Conservation (phyloP, 1,140 invertebrate species). For the Latrodectus geometricus region DNA sequence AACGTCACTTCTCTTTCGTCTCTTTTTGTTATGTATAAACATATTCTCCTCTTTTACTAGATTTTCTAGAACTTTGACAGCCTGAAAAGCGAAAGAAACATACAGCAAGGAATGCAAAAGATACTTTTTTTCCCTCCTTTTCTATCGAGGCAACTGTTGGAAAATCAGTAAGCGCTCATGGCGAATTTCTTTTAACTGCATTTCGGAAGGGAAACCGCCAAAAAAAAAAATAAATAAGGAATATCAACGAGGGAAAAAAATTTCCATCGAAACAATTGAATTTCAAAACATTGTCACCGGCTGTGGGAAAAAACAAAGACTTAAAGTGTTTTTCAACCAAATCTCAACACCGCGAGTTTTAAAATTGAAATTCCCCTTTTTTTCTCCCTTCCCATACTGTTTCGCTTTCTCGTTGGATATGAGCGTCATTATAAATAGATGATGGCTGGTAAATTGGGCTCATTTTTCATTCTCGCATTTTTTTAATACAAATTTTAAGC, state of each 20-base stretch:
- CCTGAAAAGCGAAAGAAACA: neutral
- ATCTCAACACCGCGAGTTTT: slow-evolving; percentile 14
- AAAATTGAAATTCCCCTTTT: slow-evolving; percentile 9
- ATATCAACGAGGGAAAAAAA: slow-evolving; percentile 21
- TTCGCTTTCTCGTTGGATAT: neutral
- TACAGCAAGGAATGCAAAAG: slow-evolving; percentile 14
- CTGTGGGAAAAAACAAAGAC: neutral
- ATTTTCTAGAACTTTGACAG: neutral
- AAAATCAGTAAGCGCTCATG: neutral
- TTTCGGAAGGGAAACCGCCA: neutral
- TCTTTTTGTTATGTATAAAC: neutral
- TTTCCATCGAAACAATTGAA: slow-evolving; percentile 21
- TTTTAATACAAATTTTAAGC: slow-evolving; percentile 12
- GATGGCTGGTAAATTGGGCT: slow-evolving; percentile 13
- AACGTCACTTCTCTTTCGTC: neutral
- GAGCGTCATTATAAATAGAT: slow-evolving; percentile 33
- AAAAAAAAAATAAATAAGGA: neutral
- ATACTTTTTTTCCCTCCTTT: neutral
- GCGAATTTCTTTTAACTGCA: neutral
- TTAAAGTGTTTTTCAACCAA: slow-evolving; percentile 34
- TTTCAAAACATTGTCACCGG: slow-evolving; percentile 55
- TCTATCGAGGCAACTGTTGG: neutral
- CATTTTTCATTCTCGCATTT: slow-evolving; percentile 13
- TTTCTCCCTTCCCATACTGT: slow-evolving; percentile 6
- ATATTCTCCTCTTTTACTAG: neutral